phyloP scores from a whole-genome alignment of 2,113 vertebrate species.

The Tinamus guttatus region DNA sequence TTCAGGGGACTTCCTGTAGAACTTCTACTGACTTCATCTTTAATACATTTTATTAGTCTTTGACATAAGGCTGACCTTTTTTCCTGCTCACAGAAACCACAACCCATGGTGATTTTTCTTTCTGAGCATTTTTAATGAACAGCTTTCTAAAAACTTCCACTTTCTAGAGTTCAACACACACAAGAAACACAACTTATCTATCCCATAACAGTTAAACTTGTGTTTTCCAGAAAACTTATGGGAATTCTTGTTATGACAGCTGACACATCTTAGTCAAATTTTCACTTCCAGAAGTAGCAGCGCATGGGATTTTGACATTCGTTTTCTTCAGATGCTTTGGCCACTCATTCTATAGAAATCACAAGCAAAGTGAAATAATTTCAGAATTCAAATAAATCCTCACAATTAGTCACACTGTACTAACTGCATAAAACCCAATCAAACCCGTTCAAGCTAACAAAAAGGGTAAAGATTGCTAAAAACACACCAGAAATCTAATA shows the following conservation, averaged over 20 bases:
- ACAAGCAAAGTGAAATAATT: constrained; percentile 37
- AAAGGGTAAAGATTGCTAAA: constrained; percentile 25
- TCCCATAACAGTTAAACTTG: neutral
- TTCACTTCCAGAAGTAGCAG: neutral
- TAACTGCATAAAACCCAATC: constrained; percentile 43
- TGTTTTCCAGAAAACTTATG: constrained; percentile 7
- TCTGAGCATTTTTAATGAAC: neutral
- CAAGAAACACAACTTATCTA: constrained; percentile 3
- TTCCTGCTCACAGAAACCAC: constrained; percentile 39
- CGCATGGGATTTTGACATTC: neutral
- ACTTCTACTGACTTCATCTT: constrained; percentile 35
- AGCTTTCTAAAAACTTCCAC: neutral
- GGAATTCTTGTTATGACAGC: neutral
- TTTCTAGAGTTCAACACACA: neutral
- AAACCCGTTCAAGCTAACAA: constrained; percentile 12
- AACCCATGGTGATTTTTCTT: neutral
- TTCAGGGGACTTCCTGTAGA: constrained; percentile 40
- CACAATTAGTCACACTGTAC: neutral
- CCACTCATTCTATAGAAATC: constrained; percentile 10
- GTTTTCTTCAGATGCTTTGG: constrained; percentile 17
- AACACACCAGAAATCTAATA: constrained; percentile 26
- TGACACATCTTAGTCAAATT: constrained; percentile 1
- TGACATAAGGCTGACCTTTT: constrained; percentile 37
- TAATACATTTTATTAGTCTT: constrained; percentile 43
- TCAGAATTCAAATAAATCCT: constrained; percentile 16